Percentiles rank a stretch among this genome's conserved stretches.
These are phyloP conservation scores for Eurystomus gularis DNA, from an alignment of 2,113 vertebrate genomes.

Conservation along the genomic window DNA sequence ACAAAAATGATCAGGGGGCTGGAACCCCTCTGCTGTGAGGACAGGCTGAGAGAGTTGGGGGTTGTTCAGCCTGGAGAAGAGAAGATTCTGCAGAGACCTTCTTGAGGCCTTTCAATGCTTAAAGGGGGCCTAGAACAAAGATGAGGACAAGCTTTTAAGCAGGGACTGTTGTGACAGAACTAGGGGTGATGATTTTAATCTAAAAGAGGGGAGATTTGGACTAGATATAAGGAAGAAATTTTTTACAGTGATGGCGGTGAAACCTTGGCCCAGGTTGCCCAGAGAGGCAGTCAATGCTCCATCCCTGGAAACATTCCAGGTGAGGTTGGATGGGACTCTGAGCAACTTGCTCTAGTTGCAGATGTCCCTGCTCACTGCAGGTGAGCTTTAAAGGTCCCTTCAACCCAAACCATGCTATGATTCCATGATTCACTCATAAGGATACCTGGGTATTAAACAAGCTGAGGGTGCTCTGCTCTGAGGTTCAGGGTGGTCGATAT, in stretches of 20 bases:
- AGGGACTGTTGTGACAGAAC: neutral
- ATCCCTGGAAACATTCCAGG: neutral
- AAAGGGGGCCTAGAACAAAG: neutral
- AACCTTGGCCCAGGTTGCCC: neutral
- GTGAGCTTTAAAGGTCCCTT: neutral
- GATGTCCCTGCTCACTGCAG: neutral
- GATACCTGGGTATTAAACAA: neutral
- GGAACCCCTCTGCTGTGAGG: neutral
- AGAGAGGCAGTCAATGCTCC: neutral
- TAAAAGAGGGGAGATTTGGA: neutral
- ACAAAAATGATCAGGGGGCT: neutral
- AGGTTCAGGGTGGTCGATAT: accelerated
- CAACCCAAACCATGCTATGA: neutral
- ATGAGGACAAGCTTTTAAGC: neutral
- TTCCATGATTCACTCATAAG: neutral
- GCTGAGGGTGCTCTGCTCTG: neutral
- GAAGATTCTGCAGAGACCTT: neutral
- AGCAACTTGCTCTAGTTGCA: neutral
- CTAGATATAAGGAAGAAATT: neutral
- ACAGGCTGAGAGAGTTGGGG: neutral
- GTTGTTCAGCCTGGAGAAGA: neutral
- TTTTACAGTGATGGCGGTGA: neutral
- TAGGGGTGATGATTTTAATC: neutral
- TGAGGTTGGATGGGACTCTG: too few relatives aligned
- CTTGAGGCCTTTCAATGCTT: neutral